phyloP scores from a whole-genome alignment of 2,113 vertebrate genomes.

The Amphiprion percula region DNA sequence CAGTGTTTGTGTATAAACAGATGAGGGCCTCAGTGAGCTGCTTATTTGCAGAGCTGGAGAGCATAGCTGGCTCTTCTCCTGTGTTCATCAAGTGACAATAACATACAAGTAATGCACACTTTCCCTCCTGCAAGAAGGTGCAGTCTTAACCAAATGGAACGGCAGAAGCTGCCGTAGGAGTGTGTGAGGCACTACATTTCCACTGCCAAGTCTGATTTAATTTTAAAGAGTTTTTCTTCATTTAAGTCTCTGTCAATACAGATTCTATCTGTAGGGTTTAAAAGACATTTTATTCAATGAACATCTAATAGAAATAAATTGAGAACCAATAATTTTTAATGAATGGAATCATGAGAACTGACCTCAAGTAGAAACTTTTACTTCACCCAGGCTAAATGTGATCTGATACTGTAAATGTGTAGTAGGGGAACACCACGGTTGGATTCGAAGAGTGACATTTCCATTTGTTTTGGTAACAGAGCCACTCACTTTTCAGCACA shows the following conservation, averaged over 20 bases:
- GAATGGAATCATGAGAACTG: background rate
- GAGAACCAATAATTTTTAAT: background rate
- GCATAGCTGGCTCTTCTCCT: constrained; percentile 19
- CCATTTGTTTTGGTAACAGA: constrained; percentile 59
- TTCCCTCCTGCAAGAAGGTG: background rate
- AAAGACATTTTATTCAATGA: background rate
- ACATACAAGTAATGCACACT: background rate
- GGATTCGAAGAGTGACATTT: constrained; percentile 44
- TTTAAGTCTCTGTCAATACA: too few species aligned
- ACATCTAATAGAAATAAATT: background rate
- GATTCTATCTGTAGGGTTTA: background rate
- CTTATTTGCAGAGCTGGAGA: constrained; percentile 22
- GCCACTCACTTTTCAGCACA: constrained; percentile 49
- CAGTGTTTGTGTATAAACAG: constrained; percentile 36
- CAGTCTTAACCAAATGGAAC: constrained; percentile 6
- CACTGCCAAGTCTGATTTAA: background rate
- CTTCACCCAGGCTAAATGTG: background rate
- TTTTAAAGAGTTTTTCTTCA: background rate
- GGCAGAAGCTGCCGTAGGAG: background rate
- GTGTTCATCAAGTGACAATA: background rate
- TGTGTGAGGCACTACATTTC: constrained; percentile 5
- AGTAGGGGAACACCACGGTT: constrained; percentile 12
- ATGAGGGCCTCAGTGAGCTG: constrained; percentile 51
- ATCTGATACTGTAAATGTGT: background rate
- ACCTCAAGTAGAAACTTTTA: constrained; percentile 7